Evolutionary conservation across 2,797 vertebrate genomes (phyloP).

Genomic region (Helicolenus hilgendorfi): DNA sequence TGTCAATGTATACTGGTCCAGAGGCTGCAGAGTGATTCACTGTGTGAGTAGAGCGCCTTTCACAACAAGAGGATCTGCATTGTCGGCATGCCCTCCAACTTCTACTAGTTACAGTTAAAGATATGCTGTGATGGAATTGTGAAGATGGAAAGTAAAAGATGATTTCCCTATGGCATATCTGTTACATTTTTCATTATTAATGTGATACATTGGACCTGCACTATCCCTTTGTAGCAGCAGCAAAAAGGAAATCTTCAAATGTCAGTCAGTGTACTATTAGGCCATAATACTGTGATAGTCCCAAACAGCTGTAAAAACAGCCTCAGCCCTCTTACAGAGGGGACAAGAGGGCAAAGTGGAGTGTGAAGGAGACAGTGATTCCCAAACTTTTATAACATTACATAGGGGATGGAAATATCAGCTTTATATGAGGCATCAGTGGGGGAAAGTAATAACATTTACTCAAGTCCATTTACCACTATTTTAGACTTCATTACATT

Average conservation of each 20-base stretch:
- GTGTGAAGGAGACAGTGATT: not conserved
- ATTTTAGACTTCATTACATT: not conserved
- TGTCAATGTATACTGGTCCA: not conserved
- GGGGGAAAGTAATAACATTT: not conserved
- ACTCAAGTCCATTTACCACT: not conserved
- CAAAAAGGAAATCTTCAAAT: not conserved
- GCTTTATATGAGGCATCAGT: not conserved
- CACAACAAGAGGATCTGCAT: not conserved
- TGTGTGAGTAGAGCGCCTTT: not conserved
- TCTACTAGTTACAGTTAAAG: not conserved
- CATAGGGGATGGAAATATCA: not conserved
- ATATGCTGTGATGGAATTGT: not conserved
- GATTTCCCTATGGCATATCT: not conserved
- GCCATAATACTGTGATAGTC: not conserved
- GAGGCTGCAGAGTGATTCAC: not conserved
- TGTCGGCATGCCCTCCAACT: not conserved
- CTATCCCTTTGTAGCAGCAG: not conserved
- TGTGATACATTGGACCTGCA: not conserved
- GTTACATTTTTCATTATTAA: not conserved
- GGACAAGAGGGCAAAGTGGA: not conserved
- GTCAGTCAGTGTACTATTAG: not conserved
- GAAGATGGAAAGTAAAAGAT: not conserved
- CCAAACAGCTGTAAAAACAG: constrained; percentile 5
- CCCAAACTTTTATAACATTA: not conserved
- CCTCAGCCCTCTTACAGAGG: not conserved